Evolutionary conservation across 2,797 vertebrate genomes (phyloP), one percentile per base, ranked within the genome.

Genomic region (Xiphorhynchus erythropygius): DNA sequence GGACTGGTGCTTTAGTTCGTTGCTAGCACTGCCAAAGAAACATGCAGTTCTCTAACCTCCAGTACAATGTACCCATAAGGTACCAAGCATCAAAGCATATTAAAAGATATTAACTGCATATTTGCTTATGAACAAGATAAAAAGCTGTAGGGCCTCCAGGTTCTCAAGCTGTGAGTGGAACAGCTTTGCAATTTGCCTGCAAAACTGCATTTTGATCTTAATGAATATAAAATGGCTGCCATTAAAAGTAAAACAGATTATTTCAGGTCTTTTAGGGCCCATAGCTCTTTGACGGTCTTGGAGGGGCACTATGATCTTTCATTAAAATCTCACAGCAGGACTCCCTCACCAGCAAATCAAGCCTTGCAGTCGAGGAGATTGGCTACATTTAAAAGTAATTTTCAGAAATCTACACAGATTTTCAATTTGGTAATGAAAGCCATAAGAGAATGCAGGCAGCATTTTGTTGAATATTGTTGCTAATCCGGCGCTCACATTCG

Each of bases 211-310:
- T 99, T 99, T 99, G 98, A 99, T 99, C 98, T 99, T 99, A 99
- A 99, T 99, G 99, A 99, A 99, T 99, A 99, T 99, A 99, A 99
- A 99, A 99, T 99, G 99, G 98, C 98, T 98, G 98, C 99, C 98
- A 99, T 99, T 99, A 99, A 98, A 99, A 99, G 98, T 98, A 99
- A 98, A 99, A 99, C 98, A 98, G 99, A 99, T 99, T 99, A 99
- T 98, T 99, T 99, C 98, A 98, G 98, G 98, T 98, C 98, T 99
- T 99, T 98, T 98, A 98, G 98, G 98, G 98, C 98, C 98, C 98
- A 98, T 97, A 98, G 98, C 98, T 99, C 99, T 99, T 99, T 99
- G 99, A 99, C 98, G 98, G 99, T 99, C 98, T 99, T 99, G 98
- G 99, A 99, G 99, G 99, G 99, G 99, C 98, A 98, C 98, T 99